Conservation (phyloP, 2,888 invertebrate genomes). For the Steromphala cineraria region DNA sequence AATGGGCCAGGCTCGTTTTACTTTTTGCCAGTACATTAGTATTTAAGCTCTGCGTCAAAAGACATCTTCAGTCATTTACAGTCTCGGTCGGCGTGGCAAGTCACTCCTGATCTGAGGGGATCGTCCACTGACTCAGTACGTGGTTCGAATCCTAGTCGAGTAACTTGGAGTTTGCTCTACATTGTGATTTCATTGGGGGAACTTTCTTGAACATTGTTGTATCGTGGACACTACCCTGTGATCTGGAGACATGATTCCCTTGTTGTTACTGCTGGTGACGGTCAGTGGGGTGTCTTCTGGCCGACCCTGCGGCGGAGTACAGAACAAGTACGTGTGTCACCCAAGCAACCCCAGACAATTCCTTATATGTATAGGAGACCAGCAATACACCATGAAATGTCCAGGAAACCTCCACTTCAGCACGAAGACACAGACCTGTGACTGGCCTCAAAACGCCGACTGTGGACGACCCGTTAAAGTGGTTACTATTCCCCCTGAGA, state of each 20-base stretch:
- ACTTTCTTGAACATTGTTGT: too few relatives aligned
- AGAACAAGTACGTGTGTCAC: slow-evolving; percentile 40
- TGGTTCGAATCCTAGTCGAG: too few relatives aligned
- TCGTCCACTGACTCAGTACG: not conserved
- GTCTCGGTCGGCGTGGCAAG: not conserved
- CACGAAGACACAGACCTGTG: slow-evolving; percentile 46
- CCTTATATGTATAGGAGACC: slow-evolving; percentile 42
- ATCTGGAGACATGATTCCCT: not conserved
- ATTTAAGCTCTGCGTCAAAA: not conserved
- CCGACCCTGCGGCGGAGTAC: slow-evolving; percentile 19
- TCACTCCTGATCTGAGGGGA: not conserved
- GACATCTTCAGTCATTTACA: not conserved
- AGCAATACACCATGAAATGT: slow-evolving; percentile 42
- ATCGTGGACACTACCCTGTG: not conserved
- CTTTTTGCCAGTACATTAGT: not conserved
- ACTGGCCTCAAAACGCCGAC: slow-evolving; percentile 50
- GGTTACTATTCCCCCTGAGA: not conserved
- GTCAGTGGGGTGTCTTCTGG: not conserved
- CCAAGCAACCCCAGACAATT: slow-evolving; percentile 37
- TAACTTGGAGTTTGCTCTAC: too few relatives aligned
- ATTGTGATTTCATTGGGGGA: too few relatives aligned
- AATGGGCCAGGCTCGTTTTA: not conserved
- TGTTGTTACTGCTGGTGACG: not conserved
- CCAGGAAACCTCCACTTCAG: slow-evolving; percentile 51
- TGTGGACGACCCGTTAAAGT: slow-evolving; percentile 29